A percentile compares a stretch with the other conserved stretches of the same genome.
Evolutionary conservation across 1,140 invertebrate genomes (phyloP).

Genomic region (Medauroidea extradentata): DNA sequence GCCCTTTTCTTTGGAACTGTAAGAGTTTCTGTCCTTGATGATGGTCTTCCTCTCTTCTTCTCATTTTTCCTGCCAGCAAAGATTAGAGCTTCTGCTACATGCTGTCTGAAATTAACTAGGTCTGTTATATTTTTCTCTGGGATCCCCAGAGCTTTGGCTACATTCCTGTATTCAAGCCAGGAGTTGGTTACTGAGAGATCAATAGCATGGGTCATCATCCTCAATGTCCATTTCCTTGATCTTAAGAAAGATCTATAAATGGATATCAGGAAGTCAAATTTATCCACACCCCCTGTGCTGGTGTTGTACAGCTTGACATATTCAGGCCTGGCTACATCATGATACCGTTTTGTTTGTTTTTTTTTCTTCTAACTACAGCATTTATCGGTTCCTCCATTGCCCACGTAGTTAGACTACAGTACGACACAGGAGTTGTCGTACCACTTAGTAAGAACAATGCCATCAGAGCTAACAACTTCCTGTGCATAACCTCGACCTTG

Average conservation of each 20-base stretch:
- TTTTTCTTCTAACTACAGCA: constrained; percentile 34
- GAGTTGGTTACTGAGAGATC: constrained; percentile 27
- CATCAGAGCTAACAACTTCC: constrained; percentile 15
- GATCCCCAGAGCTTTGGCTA: constrained; percentile 4
- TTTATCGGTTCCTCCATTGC: constrained; percentile 7
- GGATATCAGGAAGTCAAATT: too few relatives aligned
- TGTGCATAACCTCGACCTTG: constrained; percentile 9
- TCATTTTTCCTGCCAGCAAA: not conserved
- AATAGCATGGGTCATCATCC: constrained; percentile 31
- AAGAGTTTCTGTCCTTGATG: not conserved
- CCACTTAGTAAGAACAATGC: constrained; percentile 26
- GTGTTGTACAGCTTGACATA: constrained; percentile 39
- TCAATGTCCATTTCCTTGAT: constrained; percentile 4
- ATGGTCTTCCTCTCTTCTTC: constrained; percentile 15
- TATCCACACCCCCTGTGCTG: constrained; percentile 36
- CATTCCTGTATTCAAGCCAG: constrained; percentile 31
- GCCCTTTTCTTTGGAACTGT: not conserved
- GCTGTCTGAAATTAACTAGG: constrained; percentile 11
- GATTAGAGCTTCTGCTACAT: constrained; percentile 13
- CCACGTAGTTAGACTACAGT: constrained; percentile 18
- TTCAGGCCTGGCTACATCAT: constrained; percentile 33
- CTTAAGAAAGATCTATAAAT: too few relatives aligned
- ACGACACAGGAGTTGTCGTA: constrained; percentile 15
- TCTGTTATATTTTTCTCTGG: constrained; percentile 9
- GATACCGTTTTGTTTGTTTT: constrained; percentile 30